Evolutionary conservation across 2,888 invertebrate species (phyloP).

Genomic region (Glaucopsyche alexis): DNA sequence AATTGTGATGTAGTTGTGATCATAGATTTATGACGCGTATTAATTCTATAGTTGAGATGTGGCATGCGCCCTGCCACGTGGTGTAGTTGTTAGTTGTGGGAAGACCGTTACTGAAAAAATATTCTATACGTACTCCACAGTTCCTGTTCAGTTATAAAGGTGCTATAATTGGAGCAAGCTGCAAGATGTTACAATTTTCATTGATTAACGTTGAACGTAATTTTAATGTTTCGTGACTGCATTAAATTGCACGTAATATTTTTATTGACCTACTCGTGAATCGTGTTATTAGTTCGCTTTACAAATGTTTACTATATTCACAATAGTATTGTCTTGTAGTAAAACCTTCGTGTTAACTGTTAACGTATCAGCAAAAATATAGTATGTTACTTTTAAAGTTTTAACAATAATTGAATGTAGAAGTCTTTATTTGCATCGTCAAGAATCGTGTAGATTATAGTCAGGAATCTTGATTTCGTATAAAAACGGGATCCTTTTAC

Average conservation of each 20-base stretch:
- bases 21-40: too few relatives aligned
- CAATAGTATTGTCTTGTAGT: constrained; percentile 16
- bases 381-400: neutral
- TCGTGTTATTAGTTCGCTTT: constrained; percentile 15
- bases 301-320: neutral
- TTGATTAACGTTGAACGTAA: constrained; percentile 12
- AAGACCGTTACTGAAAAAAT: too few relatives aligned
- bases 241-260: constrained; percentile 12
- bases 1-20: too few relatives aligned
- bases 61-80: too few relatives aligned
- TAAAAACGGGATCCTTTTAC: too few relatives aligned
- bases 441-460: too few relatives aligned
- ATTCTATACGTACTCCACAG: neutral
- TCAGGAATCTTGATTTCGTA: too few relatives aligned
- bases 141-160: neutral
- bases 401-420: too few relatives aligned
- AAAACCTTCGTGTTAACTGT: neutral
- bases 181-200: neutral
- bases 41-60: too few relatives aligned
- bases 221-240: constrained; percentile 22
- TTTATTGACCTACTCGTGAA: constrained; percentile 21
- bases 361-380: neutral
- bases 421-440: too few relatives aligned
- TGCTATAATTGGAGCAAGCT: neutral
- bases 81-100: too few relatives aligned